Evolutionary conservation across 2,888 invertebrate genomes (phyloP).

Genomic region (Cheilosia variabilis): DNA sequence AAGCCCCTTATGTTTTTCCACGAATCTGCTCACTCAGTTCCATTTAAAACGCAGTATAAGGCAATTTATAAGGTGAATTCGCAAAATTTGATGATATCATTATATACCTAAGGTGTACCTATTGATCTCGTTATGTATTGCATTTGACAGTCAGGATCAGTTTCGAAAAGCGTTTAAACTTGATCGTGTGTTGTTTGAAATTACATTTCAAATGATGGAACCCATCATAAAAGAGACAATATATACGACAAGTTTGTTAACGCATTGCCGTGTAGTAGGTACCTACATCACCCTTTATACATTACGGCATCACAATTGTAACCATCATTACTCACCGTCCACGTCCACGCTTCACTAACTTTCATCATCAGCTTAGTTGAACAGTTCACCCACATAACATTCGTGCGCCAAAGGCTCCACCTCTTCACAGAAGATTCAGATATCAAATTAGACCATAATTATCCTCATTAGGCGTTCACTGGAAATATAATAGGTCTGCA

Average conservation of each 20-base stretch:
- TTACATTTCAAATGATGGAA: constrained; percentile 34
- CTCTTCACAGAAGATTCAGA: constrained; percentile 65
- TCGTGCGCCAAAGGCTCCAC: constrained; percentile 56
- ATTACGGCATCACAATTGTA: constrained; percentile 70
- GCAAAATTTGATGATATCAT: constrained; percentile 40
- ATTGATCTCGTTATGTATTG: neutral
- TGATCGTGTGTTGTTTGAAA: constrained; percentile 26
- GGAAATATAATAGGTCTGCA: constrained; percentile 69
- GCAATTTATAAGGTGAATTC: constrained; percentile 33
- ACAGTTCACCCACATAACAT: constrained; percentile 56
- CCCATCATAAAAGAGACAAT: neutral
- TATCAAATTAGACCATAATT: constrained; percentile 77
- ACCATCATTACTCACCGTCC: constrained; percentile 41
- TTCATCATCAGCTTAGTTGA: constrained; percentile 39
- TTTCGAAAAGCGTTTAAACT: constrained; percentile 43
- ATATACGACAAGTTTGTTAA: constrained; percentile 34
- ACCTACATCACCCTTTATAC: neutral
- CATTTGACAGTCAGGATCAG: constrained; percentile 24
- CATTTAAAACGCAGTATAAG: neutral
- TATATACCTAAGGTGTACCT: constrained; percentile 14
- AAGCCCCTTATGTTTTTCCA: constrained; percentile 44
- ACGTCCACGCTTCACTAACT: constrained; percentile 61
- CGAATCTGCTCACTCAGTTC: neutral
- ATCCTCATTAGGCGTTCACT: constrained; percentile 76
- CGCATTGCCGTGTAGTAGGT: neutral